Base-by-base conservation (phyloP, 1,140 invertebrate species). In the Lanistes nyassanus region DNA sequence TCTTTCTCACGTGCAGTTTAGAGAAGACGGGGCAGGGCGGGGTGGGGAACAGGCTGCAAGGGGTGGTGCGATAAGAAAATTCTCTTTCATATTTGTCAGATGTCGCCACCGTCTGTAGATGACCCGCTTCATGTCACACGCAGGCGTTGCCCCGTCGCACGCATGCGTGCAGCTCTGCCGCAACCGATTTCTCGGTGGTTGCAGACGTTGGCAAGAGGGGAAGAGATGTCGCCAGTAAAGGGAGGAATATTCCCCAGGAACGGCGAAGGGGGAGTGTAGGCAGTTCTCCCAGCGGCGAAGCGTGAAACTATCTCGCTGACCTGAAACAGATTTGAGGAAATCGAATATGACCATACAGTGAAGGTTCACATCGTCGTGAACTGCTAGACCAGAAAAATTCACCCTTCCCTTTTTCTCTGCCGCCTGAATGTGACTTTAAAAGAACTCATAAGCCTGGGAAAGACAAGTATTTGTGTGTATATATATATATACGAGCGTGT, bases 61-160 rank as follows among this genome's bases (percentile, higher is more conserved):
- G 56, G 56, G 56, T 60, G 56, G 56, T 11, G 56, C 11, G 9
- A 23, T 60, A 0, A 26, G 3, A 31, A n/a, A 60, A 23, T 58
- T 5, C 23, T 26, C 23, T 26, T 60, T 60, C 29, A 9, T 6
- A 21, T 60, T 26, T 58, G 56, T 7, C 56, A 60, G 23, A 11
- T 65, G 65, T n/a, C 65, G 37, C 42, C 65, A 67, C 16, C 65
- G n/a, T 36, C 13, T 21, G 4, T 3, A 23, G 16, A 31, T 42
- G 65, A 67, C 65, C 34, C 65, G 37, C n/a, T 36, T 13, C 65
- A 21, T 67, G 65, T 67, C 65, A 67, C 31, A 7, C 36, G 11
- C 42, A 42, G n/a, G 36, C 65, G 65, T 67, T 67, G 23, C 65
- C 34, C 42, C 9, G 42, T 47, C 42, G 19, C 42, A 2, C 9